Percentiles rank a stretch among this genome's conserved stretches.
Conservation (phyloP, 2,113 vertebrate genomes). For the Orycteropus afer region DNA sequence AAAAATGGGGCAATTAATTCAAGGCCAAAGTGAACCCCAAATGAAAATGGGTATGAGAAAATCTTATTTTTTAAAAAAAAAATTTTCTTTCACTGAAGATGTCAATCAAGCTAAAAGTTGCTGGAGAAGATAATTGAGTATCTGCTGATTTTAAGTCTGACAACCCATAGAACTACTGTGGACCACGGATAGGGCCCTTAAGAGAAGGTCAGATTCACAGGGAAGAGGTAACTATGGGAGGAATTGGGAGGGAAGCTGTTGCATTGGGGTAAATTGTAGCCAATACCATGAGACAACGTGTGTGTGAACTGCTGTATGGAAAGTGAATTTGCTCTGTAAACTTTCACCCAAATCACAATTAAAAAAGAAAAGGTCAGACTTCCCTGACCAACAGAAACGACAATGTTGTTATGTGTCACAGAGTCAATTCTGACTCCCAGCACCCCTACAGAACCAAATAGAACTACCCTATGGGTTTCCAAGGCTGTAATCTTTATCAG, state of each 20-base stretch:
- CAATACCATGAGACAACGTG: too few relatives aligned
- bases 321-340: too few relatives aligned
- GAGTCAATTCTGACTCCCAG: background rate
- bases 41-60: conserved; percentile 9
- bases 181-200: conserved; percentile 8
- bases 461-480: background rate
- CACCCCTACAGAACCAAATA: background rate
- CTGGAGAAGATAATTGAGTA: background rate
- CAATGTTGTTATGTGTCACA: background rate
- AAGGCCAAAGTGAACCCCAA: conserved; percentile 48
- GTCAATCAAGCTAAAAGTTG: background rate
- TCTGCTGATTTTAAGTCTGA: conserved; percentile 34
- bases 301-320: too few relatives aligned
- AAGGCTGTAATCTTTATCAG: background rate
- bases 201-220: too few relatives aligned
- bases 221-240: too few relatives aligned
- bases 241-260: too few relatives aligned
- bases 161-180: background rate
- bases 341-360: too few relatives aligned
- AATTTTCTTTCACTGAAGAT: background rate
- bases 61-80: background rate
- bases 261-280: too few relatives aligned
- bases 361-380: background rate
- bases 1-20: background rate
- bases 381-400: conserved; percentile 67